These are phyloP conservation scores for Phrynosoma blainvillii DNA, from an alignment of 2,113 vertebrate species.

Conservation along the genomic window DNA sequence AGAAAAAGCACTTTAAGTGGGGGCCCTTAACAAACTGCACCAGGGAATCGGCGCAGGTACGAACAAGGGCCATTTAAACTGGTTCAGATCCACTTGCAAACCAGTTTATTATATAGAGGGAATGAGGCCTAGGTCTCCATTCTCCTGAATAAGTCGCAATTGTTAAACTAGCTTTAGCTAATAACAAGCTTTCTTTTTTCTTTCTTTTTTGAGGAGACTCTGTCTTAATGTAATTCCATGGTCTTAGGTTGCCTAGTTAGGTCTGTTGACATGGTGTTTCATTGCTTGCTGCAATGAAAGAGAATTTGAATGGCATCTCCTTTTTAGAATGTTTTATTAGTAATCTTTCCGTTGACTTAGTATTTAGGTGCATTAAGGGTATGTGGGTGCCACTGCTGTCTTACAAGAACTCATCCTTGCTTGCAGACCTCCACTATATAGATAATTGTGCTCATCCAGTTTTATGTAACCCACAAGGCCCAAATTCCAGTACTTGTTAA, in stretches of 20 bases:
- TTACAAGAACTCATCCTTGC: not conserved
- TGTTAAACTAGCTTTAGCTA: not conserved
- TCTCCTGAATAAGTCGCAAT: not conserved
- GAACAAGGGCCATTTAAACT: no score
- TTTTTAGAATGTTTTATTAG: not conserved
- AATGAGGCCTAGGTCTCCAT: not conserved
- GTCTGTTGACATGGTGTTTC: not conserved
- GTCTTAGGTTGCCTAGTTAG: no score
- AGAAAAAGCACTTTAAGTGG: no score
- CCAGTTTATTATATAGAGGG: no score
- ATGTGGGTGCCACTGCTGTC: not conserved
- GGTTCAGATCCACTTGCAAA: no score
- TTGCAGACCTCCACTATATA: not conserved
- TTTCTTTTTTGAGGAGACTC: no score
- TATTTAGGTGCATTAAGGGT: not conserved
- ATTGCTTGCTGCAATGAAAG: not conserved
- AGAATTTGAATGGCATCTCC: not conserved
- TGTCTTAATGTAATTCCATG: not conserved
- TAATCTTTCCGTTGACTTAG: not conserved
- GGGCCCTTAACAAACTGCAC: no score
- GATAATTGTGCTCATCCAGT: not conserved
- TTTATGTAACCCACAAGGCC: slow-evolving; percentile 25
- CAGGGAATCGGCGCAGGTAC: no score
- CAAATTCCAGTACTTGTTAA: not conserved
- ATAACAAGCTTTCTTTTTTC: slow-evolving; percentile 8